Evolutionary conservation across 2,113 vertebrate genomes (phyloP).

Genomic region (Vombatus ursinus): DNA sequence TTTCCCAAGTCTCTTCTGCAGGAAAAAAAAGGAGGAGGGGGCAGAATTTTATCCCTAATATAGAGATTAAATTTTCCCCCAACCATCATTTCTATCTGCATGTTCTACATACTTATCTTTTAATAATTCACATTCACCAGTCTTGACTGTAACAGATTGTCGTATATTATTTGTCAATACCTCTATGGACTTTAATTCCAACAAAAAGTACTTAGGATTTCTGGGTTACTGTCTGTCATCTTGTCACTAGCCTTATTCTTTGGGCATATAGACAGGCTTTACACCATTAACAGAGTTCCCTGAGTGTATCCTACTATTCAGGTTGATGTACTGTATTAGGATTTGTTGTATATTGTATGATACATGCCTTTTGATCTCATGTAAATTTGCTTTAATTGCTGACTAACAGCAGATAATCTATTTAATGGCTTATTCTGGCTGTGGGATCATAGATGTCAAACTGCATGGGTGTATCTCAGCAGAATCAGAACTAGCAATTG

Average conservation of each 20-base stretch:
- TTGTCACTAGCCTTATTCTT: slow-evolving; percentile 86
- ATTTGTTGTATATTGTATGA: slow-evolving; percentile 93
- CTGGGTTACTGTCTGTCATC: slow-evolving; percentile 78
- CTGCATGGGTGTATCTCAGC: slow-evolving; percentile 95
- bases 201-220: slow-evolving; percentile 73
- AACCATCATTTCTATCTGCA: slow-evolving; percentile 70
- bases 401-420: slow-evolving; percentile 94
- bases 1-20: slow-evolving; percentile 63
- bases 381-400: slow-evolving; percentile 97
- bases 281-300: slow-evolving; percentile 83
- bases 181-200: slow-evolving; percentile 72
- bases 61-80: slow-evolving; percentile 49
- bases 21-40: slow-evolving; percentile 38
- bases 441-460: slow-evolving; percentile 95
- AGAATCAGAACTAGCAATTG: slow-evolving; percentile 94
- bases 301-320: slow-evolving; percentile 87
- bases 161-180: slow-evolving; percentile 78
- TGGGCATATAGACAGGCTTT: slow-evolving; percentile 83
- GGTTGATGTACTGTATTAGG: slow-evolving; percentile 88
- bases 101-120: slow-evolving; percentile 72
- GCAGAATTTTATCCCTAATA: slow-evolving; percentile 42
- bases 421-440: slow-evolving; percentile 96
- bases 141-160: slow-evolving; percentile 73
- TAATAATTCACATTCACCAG: slow-evolving; percentile 66
- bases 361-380: slow-evolving; percentile 93